phyloP scores from a whole-genome alignment of 2,888 invertebrate species.

The Tortricodes alternella region DNA sequence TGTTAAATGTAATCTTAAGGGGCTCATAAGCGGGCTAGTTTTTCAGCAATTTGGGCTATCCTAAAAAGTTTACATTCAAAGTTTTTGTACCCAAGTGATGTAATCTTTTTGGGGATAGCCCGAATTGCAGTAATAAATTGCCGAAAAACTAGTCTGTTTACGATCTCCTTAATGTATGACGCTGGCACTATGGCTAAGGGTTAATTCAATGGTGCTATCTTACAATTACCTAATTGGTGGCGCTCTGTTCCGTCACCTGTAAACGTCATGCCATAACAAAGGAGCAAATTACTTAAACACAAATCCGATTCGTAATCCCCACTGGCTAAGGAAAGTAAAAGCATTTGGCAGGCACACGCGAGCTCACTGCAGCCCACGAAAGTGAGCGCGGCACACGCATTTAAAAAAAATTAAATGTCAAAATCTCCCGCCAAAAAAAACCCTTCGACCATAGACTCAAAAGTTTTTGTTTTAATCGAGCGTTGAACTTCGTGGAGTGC shows the following conservation, averaged over 20 bases:
- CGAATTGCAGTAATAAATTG: no score
- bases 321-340: conserved; percentile 78
- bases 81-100: no score
- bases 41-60: no score
- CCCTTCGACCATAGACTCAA: conserved; percentile 27
- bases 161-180: no score
- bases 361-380: conserved; percentile 68
- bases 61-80: no score
- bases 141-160: no score
- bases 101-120: no score
- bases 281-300: conserved; percentile 6
- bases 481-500: conserved; percentile 66
- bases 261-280: background rate
- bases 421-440: conserved; percentile 62
- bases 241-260: background rate
- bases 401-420: conserved; percentile 38
- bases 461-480: conserved; percentile 47
- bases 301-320: conserved; percentile 54
- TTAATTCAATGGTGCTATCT: background rate
- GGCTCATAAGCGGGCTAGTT: no score
- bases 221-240: background rate
- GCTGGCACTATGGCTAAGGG: no score
- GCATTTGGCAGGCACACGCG: conserved; percentile 56
- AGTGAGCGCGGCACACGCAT: conserved; percentile 71
- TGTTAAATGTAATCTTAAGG: no score